Conservation (phyloP, 2,888 invertebrate species). For the Epirrita christyi region DNA sequence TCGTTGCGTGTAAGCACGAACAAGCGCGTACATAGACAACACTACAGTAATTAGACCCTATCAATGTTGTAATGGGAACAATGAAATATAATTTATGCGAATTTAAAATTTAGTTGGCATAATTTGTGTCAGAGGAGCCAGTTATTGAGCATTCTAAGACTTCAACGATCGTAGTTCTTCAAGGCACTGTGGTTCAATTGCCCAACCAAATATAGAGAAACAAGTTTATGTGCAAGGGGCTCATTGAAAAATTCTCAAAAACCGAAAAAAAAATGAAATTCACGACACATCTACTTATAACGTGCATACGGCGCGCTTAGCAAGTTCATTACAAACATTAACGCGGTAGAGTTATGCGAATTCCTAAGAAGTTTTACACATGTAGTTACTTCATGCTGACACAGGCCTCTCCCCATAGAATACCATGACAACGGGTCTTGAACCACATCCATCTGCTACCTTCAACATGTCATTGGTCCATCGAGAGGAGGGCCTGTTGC, state of each 20-base stretch:
- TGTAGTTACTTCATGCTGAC: too few species aligned
- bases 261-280: too few species aligned
- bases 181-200: conserved; percentile 49
- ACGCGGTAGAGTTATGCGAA: neutral
- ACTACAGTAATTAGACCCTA: conserved; percentile 75
- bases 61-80: conserved; percentile 76
- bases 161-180: conserved; percentile 42
- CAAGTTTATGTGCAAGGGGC: conserved; percentile 38
- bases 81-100: conserved; percentile 68
- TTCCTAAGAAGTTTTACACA: neutral
- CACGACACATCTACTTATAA: too few species aligned
- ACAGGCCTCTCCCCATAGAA: too few species aligned
- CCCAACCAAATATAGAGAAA: conserved; percentile 41
- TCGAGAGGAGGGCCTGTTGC: too few species aligned
- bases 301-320: neutral
- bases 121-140: conserved; percentile 61
- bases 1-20: conserved; percentile 40
- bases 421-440: too few species aligned
- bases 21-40: conserved; percentile 51
- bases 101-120: conserved; percentile 61
- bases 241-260: too few species aligned
- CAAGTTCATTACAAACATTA: neutral
- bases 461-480: too few species aligned
- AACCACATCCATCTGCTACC: too few species aligned
- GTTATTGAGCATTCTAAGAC: conserved; percentile 43